Conservation (phyloP, 2,113 vertebrate genomes). For the Gallinago jamesoni region DNA sequence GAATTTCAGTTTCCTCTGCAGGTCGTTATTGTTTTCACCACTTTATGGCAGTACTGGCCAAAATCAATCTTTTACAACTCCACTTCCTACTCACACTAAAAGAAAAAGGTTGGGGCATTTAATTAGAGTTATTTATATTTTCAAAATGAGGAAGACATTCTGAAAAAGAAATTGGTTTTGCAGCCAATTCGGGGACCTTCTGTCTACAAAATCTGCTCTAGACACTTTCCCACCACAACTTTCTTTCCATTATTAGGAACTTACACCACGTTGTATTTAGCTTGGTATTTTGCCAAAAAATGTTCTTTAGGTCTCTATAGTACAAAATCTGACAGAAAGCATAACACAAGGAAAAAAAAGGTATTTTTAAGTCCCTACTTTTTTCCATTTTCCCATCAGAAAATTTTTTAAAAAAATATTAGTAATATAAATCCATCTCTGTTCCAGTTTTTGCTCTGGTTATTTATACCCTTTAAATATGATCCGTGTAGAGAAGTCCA, state of each 20-base stretch:
- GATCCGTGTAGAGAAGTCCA: slow-evolving; percentile 45
- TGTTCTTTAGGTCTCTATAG: slow-evolving; percentile 62
- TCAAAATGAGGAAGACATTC: slow-evolving; percentile 60
- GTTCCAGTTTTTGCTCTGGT: slow-evolving; percentile 50
- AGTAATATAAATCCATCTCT: slow-evolving; percentile 33
- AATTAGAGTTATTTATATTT: slow-evolving; percentile 69
- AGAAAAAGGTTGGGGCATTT: slow-evolving; percentile 44
- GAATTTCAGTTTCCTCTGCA: slow-evolving; percentile 32
- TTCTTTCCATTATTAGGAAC: slow-evolving; percentile 72
- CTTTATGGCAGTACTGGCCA: neutral
- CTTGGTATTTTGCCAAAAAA: slow-evolving; percentile 68
- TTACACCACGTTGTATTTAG: slow-evolving; percentile 69
- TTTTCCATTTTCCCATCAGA: slow-evolving; percentile 70
- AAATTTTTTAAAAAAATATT: neutral
- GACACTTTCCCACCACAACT: slow-evolving; percentile 72
- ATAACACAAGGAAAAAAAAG: slow-evolving; percentile 57
- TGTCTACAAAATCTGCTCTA: slow-evolving; percentile 66
- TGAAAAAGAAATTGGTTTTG: slow-evolving; percentile 71
- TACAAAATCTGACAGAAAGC: slow-evolving; percentile 71
- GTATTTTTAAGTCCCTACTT: slow-evolving; percentile 64
- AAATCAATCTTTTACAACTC: slow-evolving; percentile 54
- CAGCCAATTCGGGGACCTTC: slow-evolving; percentile 57
- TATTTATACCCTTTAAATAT: slow-evolving; percentile 68
- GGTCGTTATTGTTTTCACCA: slow-evolving; percentile 41
- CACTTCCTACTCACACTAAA: slow-evolving; percentile 34